Evolutionary conservation across 1,140 invertebrate genomes (phyloP).

Genomic region (Himalopsyche phryganea): DNA sequence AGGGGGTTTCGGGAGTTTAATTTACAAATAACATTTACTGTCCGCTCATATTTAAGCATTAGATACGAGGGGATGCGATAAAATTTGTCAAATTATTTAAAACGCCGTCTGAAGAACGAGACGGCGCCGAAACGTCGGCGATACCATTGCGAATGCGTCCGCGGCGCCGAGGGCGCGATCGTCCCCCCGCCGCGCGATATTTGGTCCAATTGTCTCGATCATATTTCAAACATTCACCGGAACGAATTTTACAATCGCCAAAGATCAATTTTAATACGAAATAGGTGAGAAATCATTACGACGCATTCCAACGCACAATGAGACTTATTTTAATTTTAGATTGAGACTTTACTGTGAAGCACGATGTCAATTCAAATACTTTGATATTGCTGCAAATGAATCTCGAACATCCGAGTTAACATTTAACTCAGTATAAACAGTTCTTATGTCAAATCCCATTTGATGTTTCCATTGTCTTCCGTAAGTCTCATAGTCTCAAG

Average conservation of each 20-base stretch:
- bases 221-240: slow-evolving; percentile 10
- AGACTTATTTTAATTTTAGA: no score
- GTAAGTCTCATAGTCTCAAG: no score
- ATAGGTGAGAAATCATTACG: slow-evolving; percentile 14
- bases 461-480: neutral
- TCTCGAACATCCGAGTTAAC: slow-evolving; percentile 8
- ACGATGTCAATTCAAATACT: no score
- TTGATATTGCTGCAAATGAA: slow-evolving; percentile 19
- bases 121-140: no score
- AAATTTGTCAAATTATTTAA: slow-evolving; percentile 21
- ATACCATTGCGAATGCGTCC: no score
- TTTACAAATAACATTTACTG: slow-evolving; percentile 19
- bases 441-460: slow-evolving; percentile 7
- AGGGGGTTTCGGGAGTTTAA: slow-evolving; percentile 10
- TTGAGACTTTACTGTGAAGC: no score
- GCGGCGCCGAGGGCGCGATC: neutral
- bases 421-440: neutral
- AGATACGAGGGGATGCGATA: slow-evolving; percentile 29
- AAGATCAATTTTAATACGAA: slow-evolving; percentile 15
- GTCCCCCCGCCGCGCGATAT: neutral
- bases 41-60: slow-evolving; percentile 25
- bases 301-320: slow-evolving; percentile 5
- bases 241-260: neutral
- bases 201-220: slow-evolving; percentile 18
- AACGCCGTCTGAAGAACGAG: neutral